These are phyloP conservation scores for Pollenia amentaria DNA, from an alignment of 2,888 invertebrate species.

Conservation along the genomic window DNA sequence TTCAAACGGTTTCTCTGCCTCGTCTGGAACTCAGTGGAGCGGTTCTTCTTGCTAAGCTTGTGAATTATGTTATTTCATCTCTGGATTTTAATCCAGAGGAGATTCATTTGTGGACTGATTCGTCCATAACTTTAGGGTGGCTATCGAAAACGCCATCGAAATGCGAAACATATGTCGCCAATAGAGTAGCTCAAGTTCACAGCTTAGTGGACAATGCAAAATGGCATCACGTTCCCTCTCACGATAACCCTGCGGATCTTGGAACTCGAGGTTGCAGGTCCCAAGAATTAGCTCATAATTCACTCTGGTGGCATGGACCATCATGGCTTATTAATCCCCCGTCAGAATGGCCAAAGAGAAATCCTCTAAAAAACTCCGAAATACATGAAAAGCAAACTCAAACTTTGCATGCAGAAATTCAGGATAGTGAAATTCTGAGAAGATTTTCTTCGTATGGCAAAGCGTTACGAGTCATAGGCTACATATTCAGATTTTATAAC, in stretches of 20 bases:
- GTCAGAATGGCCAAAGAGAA: too few species aligned
- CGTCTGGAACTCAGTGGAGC: too few species aligned
- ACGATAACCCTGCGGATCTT: slow-evolving; percentile 31
- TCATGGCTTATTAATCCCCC: not conserved
- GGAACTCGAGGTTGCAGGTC: slow-evolving; percentile 32
- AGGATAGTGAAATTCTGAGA: too few species aligned
- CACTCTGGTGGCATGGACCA: slow-evolving; percentile 45
- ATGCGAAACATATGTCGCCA: too few species aligned
- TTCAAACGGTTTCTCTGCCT: not conserved
- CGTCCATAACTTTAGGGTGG: not conserved
- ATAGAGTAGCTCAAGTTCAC: not conserved
- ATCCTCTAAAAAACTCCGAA: too few species aligned
- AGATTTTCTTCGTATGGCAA: too few species aligned
- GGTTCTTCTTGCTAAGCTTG: not conserved
- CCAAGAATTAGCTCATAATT: slow-evolving; percentile 14
- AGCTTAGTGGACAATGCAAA: not conserved
- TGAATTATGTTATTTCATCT: not conserved
- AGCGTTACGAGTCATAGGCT: too few species aligned
- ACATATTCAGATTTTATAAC: too few species aligned
- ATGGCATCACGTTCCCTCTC: slow-evolving; percentile 6
- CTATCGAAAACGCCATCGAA: too few species aligned
- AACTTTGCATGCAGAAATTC: too few species aligned
- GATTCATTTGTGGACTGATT: slow-evolving; percentile 11
- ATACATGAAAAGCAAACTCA: too few species aligned
- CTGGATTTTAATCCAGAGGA: not conserved